A percentile compares a stretch with the other conserved stretches of the same genome.
Conservation (phyloP, 2,113 vertebrate species). For the Xiphias gladius region DNA sequence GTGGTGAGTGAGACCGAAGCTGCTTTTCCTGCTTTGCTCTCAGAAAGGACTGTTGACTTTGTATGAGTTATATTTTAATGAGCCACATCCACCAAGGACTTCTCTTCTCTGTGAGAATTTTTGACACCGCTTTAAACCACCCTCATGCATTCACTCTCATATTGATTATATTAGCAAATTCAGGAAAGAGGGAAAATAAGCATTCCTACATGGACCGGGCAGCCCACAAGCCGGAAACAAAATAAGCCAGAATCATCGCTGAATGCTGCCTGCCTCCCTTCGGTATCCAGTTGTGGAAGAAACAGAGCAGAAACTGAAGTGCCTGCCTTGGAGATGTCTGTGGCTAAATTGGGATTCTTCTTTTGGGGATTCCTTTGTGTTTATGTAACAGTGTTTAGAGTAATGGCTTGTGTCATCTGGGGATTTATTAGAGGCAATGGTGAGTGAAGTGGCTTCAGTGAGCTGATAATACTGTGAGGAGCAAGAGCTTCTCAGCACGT, state of each 20-base stretch:
- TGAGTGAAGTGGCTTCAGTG: slow-evolving; percentile 42
- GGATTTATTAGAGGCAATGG: slow-evolving; percentile 44
- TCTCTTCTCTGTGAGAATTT: slow-evolving; percentile 22
- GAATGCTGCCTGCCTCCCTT: slow-evolving; percentile 29
- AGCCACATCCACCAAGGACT: slow-evolving; percentile 28
- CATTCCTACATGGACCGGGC: slow-evolving; percentile 56
- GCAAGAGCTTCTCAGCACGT: slow-evolving; percentile 25
- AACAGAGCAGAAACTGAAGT: slow-evolving; percentile 21
- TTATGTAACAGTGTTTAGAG: slow-evolving; percentile 46
- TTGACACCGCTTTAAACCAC: slow-evolving; percentile 19
- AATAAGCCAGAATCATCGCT: slow-evolving; percentile 29
- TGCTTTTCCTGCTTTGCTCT: slow-evolving; percentile 15
- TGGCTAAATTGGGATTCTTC: slow-evolving; percentile 47
- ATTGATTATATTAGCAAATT: slow-evolving; percentile 58
- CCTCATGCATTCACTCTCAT: slow-evolving; percentile 6
- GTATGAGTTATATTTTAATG: slow-evolving; percentile 15
- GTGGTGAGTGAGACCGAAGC: not conserved
- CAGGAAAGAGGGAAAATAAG: slow-evolving; percentile 33
- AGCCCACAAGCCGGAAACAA: slow-evolving; percentile 39
- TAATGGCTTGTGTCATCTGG: slow-evolving; percentile 46
- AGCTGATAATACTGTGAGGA: slow-evolving; percentile 29
- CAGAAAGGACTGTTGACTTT: slow-evolving; percentile 37
- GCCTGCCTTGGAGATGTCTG: slow-evolving; percentile 48
- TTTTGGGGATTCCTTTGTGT: slow-evolving; percentile 62
- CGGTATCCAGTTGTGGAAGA: slow-evolving; percentile 31